These are phyloP conservation scores for Drosophila santomea DNA, from an alignment of 1,140 invertebrate genomes.

Conservation along the genomic window DNA sequence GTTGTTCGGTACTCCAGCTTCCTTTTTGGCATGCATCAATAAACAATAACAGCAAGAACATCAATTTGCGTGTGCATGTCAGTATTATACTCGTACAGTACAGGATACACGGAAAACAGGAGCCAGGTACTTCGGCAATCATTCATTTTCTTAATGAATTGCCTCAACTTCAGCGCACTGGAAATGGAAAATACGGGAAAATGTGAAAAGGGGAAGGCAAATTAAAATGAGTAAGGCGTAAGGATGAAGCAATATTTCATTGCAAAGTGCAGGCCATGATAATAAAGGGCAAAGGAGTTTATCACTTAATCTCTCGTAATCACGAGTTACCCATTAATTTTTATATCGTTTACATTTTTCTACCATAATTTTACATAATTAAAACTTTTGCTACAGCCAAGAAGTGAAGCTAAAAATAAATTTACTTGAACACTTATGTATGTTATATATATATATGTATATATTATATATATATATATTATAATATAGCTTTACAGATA, in stretches of 20 bases:
- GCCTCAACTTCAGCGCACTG: slow-evolving; percentile 31
- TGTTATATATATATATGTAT: too few relatives aligned
- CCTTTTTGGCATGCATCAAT: slow-evolving; percentile 45
- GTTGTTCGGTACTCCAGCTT: slow-evolving; percentile 19
- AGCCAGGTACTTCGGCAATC: slow-evolving; percentile 60
- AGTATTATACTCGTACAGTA: not conserved
- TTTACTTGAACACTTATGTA: too few relatives aligned
- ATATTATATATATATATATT: too few relatives aligned
- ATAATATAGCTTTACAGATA: too few relatives aligned
- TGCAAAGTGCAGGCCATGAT: slow-evolving; percentile 39
- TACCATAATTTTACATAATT: too few relatives aligned
- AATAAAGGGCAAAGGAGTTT: slow-evolving; percentile 1
- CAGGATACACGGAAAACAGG: slow-evolving; percentile 13
- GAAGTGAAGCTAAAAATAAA: not conserved
- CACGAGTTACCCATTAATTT: not conserved
- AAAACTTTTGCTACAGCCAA: too few relatives aligned
- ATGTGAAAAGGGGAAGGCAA: slow-evolving; percentile 14
- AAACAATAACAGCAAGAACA: slow-evolving; percentile 51
- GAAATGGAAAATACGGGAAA: not conserved
- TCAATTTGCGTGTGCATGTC: slow-evolving; percentile 62
- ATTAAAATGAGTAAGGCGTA: slow-evolving; percentile 24
- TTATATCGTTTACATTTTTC: not conserved
- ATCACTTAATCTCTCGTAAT: not conserved
- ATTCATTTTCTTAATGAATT: slow-evolving; percentile 82
- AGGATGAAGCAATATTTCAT: slow-evolving; percentile 35